A percentile compares a stretch with the other conserved stretches of the same genome.
phyloP scores from a whole-genome alignment of 1,140 invertebrate genomes.

The Apis laboriosa region DNA sequence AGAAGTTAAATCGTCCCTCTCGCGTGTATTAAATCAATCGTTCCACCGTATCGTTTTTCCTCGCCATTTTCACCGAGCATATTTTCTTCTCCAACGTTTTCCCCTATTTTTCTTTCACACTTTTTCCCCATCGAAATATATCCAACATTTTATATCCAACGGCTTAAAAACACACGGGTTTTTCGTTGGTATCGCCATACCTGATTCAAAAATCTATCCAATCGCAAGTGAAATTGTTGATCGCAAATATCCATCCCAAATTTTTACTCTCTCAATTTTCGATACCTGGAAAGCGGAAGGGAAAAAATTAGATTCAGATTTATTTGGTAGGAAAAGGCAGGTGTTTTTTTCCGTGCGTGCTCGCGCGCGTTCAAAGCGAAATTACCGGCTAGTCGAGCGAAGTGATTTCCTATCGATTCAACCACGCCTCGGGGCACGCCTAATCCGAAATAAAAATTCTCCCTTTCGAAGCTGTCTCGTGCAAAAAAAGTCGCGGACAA shows the following conservation, averaged over 20 bases:
- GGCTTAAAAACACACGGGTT: too few relatives aligned
- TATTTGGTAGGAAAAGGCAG: neutral
- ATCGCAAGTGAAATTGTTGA: too few relatives aligned
- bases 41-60: neutral
- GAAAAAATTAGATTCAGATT: neutral
- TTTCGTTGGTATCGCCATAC: too few relatives aligned
- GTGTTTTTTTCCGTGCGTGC: neutral
- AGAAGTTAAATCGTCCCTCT: constrained; percentile 40
- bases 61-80: neutral
- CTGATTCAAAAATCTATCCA: neutral
- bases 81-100: neutral
- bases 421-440: too few relatives aligned
- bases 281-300: neutral
- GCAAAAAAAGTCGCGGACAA: constrained; percentile 12
- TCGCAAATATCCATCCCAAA: too few relatives aligned
- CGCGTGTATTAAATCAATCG: constrained; percentile 37
- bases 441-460: constrained; percentile 20
- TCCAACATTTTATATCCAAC: neutral
- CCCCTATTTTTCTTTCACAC: too few relatives aligned
- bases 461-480: neutral
- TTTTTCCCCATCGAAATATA: neutral
- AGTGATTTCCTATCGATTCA: neutral
- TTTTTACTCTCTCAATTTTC: neutral
- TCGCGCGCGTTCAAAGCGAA: constrained; percentile 1
- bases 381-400: neutral